Evolutionary conservation across 1,140 invertebrate species (phyloP).

Genomic region (Leguminivora glycinivorella): DNA sequence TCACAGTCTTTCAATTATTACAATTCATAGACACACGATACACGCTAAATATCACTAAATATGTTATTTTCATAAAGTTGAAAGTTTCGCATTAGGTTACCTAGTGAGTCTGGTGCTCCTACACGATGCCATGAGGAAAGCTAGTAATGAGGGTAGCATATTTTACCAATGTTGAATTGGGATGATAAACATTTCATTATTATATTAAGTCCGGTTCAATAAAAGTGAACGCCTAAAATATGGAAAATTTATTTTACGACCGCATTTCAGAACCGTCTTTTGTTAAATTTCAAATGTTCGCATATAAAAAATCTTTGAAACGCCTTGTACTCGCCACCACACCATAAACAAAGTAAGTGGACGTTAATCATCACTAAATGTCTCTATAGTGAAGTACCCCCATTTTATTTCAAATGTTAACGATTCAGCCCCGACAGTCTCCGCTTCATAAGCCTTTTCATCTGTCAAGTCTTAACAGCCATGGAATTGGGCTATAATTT

Average conservation of each 20-base stretch:
- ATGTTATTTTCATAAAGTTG: too few relatives aligned
- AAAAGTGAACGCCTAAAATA: not conserved
- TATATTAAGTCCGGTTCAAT: not conserved
- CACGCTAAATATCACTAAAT: too few relatives aligned
- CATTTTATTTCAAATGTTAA: slow-evolving; percentile 72
- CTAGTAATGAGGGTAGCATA: not conserved
- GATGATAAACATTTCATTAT: not conserved
- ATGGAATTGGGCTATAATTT: slow-evolving; percentile 78
- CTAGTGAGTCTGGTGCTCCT: too few relatives aligned
- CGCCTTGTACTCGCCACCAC: slow-evolving; percentile 9
- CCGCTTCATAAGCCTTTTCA: slow-evolving; percentile 71
- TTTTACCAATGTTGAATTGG: not conserved
- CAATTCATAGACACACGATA: too few relatives aligned
- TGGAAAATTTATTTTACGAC: slow-evolving; percentile 3
- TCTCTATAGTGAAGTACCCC: slow-evolving; percentile 58
- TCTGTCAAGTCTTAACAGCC: slow-evolving; percentile 76
- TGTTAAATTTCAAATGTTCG: slow-evolving; percentile 6
- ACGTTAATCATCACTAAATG: slow-evolving; percentile 61
- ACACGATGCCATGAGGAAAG: not conserved
- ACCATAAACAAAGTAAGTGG: slow-evolving; percentile 37
- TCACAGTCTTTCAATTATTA: too few relatives aligned
- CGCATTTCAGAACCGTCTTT: not conserved
- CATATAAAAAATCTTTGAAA: slow-evolving; percentile 18
- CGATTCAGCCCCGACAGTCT: slow-evolving; percentile 60
- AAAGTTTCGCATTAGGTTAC: too few relatives aligned